These are phyloP conservation scores for Elysia chlorotica DNA, from an alignment of 1,140 invertebrate genomes.

Conservation along the genomic window DNA sequence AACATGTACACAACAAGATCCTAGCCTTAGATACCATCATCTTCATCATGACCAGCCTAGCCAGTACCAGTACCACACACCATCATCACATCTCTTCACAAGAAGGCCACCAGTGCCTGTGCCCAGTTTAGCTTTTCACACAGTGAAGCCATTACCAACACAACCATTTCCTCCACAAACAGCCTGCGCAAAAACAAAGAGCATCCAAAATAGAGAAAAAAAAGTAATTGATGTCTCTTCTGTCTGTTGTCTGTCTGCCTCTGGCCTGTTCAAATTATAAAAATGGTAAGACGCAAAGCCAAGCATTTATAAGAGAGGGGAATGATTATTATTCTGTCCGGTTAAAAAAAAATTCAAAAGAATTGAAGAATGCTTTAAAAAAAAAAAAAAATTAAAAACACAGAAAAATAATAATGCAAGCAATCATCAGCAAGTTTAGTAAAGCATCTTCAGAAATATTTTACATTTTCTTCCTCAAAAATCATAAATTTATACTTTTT, in stretches of 20 bases:
- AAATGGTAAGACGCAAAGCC: not conserved
- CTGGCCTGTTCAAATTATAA: not conserved
- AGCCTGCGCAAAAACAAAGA: conserved; percentile 21
- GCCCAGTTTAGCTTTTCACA: too few species aligned
- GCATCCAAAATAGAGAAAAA: not conserved
- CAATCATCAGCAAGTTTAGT: too few species aligned
- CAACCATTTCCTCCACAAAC: conserved; percentile 18
- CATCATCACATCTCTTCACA: not conserved
- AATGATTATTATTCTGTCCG: not conserved
- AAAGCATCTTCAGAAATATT: too few species aligned
- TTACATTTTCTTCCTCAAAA: too few species aligned
- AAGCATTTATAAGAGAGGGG: not conserved
- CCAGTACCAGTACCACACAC: not conserved
- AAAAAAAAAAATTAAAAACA: too few species aligned
- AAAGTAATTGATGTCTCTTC: not conserved
- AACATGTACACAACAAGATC: conserved; percentile 3
- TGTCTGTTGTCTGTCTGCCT: not conserved
- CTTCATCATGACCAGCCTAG: conserved; percentile 1
- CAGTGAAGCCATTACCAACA: conserved; percentile 13
- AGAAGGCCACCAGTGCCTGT: conserved; percentile 3
- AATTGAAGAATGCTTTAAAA: too few species aligned
- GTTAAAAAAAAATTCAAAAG: too few species aligned
- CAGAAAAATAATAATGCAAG: too few species aligned
- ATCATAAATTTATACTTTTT: too few species aligned
- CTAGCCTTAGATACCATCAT: not conserved